Percentiles rank a stretch among this genome's conserved stretches.
Conservation (phyloP, 2,113 vertebrate genomes). For the Anolis carolinensis region DNA sequence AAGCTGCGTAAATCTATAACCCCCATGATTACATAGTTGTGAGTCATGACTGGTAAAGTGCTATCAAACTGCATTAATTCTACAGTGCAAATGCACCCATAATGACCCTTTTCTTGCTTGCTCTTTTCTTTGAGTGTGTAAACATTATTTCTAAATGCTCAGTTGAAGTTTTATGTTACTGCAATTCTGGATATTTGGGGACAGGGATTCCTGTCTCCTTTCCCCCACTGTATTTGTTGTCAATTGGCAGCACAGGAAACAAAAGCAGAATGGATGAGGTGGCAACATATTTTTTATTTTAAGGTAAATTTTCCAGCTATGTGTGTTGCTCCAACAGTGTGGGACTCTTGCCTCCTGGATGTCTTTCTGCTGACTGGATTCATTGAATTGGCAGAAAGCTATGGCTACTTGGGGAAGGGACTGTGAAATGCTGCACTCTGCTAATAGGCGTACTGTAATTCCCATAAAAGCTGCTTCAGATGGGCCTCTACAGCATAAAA, state of each 20-base stretch:
- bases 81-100: too few species aligned
- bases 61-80: too few species aligned
- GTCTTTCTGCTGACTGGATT: neutral
- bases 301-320: neutral
- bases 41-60: too few species aligned
- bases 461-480: conserved; percentile 3
- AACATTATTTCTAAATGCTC: too few species aligned
- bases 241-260: neutral
- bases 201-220: too few species aligned
- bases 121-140: too few species aligned
- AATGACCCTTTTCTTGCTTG: too few species aligned
- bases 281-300: neutral
- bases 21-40: too few species aligned
- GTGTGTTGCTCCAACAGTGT: neutral
- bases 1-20: too few species aligned
- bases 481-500: neutral
- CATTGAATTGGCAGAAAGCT: neutral
- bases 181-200: too few species aligned
- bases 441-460: neutral
- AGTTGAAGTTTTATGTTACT: too few species aligned
- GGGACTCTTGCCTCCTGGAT: neutral
- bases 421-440: neutral
- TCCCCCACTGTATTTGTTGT: neutral
- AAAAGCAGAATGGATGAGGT: neutral
- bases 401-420: neutral